These are phyloP conservation scores for Cryptus viduatorius DNA, from an alignment of 2,888 invertebrate species.

Conservation along the genomic window DNA sequence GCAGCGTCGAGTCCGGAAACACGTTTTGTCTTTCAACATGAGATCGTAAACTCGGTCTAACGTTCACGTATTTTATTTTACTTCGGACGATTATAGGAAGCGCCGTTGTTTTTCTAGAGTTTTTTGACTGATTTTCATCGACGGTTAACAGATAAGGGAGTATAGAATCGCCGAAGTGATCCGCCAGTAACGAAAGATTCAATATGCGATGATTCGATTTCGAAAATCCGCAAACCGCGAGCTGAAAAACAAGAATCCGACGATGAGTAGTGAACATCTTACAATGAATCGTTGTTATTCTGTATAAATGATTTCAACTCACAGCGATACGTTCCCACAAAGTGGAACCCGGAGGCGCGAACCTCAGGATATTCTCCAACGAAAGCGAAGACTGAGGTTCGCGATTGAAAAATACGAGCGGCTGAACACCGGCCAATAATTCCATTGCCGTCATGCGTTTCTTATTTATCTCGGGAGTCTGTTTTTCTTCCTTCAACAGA, in stretches of 20 bases:
- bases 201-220: slow-evolving; percentile 78
- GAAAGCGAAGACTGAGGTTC: slow-evolving; percentile 76
- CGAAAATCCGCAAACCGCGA: slow-evolving; percentile 79
- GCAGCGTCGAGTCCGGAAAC: slow-evolving; percentile 82
- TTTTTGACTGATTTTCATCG: slow-evolving; percentile 51
- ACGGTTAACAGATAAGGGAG: slow-evolving; percentile 78
- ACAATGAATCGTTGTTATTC: not conserved
- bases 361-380: slow-evolving; percentile 77
- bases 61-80: slow-evolving; percentile 82
- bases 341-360: slow-evolving; percentile 78
- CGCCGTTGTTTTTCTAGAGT: slow-evolving; percentile 65
- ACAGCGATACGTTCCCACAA: slow-evolving; percentile 83
- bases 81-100: slow-evolving; percentile 82
- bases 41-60: slow-evolving; percentile 73
- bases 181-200: slow-evolving; percentile 76
- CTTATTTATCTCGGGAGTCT: slow-evolving; percentile 74
- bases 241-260: slow-evolving; percentile 66
- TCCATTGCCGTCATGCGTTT: slow-evolving; percentile 80
- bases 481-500: slow-evolving; percentile 78
- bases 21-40: slow-evolving; percentile 79
- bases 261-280: not conserved
- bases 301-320: slow-evolving; percentile 58
- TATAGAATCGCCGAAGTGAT: slow-evolving; percentile 82
- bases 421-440: slow-evolving; percentile 81
- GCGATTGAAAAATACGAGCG: slow-evolving; percentile 79